Percentiles rank a stretch among this genome's conserved stretches.
phyloP scores from a whole-genome alignment of 1,140 invertebrate species.

The Drosophila pseudoobscura region DNA sequence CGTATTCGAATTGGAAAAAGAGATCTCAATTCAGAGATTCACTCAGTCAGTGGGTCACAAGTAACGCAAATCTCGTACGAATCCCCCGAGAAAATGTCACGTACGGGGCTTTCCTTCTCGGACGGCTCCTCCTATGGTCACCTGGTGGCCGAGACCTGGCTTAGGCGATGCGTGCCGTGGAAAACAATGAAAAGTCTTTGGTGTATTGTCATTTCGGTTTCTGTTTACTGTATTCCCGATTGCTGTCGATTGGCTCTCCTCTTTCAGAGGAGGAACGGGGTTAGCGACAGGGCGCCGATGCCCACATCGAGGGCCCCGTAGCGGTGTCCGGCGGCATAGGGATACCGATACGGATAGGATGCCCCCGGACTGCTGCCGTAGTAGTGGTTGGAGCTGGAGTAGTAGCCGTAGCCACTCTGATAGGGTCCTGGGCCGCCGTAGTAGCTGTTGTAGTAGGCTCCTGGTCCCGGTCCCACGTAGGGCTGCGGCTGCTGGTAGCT shows the following conservation, averaged over 20 bases:
- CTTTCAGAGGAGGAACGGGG: constrained; percentile 61
- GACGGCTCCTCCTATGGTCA: background rate
- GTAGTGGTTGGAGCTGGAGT: constrained; percentile 13
- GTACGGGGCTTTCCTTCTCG: constrained; percentile 4
- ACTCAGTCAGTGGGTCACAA: constrained; percentile 35
- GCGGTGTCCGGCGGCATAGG: constrained; percentile 40
- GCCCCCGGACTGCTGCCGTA: constrained; percentile 15
- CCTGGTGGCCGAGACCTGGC: background rate
- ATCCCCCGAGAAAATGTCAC: constrained; percentile 16
- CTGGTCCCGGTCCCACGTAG: constrained; percentile 27
- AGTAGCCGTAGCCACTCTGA: constrained; percentile 22
- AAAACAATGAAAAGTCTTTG: constrained; percentile 30
- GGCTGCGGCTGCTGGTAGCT: constrained; percentile 43
- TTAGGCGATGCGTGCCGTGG: constrained; percentile 22
- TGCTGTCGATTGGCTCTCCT: background rate
- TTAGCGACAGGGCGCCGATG: constrained; percentile 59
- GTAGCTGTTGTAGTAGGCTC: constrained; percentile 51
- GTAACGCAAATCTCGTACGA: background rate
- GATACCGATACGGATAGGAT: constrained; percentile 25
- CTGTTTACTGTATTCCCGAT: constrained; percentile 6
- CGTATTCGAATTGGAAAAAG: too few relatives aligned
- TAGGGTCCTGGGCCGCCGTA: constrained; percentile 32
- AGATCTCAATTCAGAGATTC: constrained; percentile 1
- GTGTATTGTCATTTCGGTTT: constrained; percentile 1
- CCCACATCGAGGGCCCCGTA: constrained; percentile 61